Evolutionary conservation across 2,888 invertebrate genomes (phyloP), one percentile per base, ranked within the genome.

Genomic region (Macaria liturata): DNA sequence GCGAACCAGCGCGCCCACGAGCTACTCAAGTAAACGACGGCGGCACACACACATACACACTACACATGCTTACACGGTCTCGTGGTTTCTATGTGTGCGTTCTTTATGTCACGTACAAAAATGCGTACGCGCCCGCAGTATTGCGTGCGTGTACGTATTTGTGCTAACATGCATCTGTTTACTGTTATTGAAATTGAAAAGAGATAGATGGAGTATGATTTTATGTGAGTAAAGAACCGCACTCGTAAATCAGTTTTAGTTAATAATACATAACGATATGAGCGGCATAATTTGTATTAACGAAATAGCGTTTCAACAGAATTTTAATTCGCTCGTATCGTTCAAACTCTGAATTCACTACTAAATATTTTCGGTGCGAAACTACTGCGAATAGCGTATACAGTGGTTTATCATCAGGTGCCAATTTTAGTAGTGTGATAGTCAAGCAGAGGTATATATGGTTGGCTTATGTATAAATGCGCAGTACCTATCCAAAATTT

Each of bases 1-100:
- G 98, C 98, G 84, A 99, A 99, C 93, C 97, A 98, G 93, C 95
- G 98, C 82, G 98, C 98, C 84, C 97, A 97, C 93, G 98, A 98
- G 93, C 96, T 99, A 84, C 96, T 98, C 92, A 97, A 97, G 95
- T 96, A 96, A 94, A 93, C 86, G 77, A 65, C 84, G 84, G 78
- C 84, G 81, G 62, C 63, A 66, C 83, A 79, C 76, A 73, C 80
- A 80, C 74, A 75, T 69, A 66, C 57, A 70, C 64, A 72, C 67
- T 62, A 73, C 69, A 71, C 74, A 75, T 65, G 75, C 75, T 77
- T 74, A 79, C 79, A 81, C 77, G 68, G 86, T 87, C 89, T 88
- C 89, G 88, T 88, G 88, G 86, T 80, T 75, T 65, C 64, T 44
- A 54, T 58, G 58, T 50, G 54, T 57, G 61, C 55, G 63, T 54